phyloP scores from a whole-genome alignment of 2,888 invertebrate species.

The Himalopsyche anomala region DNA sequence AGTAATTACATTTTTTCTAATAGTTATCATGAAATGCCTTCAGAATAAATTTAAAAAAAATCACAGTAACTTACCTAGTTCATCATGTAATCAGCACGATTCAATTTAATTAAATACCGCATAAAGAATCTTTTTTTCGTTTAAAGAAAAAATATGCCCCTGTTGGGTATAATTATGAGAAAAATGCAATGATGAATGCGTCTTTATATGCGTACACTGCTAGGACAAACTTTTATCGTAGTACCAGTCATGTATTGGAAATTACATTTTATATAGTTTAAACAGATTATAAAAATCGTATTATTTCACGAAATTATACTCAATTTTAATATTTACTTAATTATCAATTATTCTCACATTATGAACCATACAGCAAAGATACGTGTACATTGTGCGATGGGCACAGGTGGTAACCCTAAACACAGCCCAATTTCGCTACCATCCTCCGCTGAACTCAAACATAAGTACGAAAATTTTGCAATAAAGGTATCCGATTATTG shows the following conservation, averaged over 20 bases:
- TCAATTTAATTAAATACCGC: neutral
- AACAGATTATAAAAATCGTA: no score
- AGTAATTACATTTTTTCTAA: no score
- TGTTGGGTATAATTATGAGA: slow-evolving; percentile 13
- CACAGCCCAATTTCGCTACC: neutral
- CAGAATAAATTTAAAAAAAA: neutral
- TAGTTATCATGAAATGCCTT: no score
- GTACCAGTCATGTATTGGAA: no score
- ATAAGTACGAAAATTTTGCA: slow-evolving; percentile 49
- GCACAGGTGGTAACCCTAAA: neutral
- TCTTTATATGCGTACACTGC: neutral
- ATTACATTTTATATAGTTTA: no score
- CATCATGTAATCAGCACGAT: neutral
- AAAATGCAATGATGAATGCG: slow-evolving; percentile 19
- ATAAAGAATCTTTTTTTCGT: neutral
- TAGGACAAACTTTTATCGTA: neutral
- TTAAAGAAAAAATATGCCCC: neutral
- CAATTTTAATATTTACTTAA: no score
- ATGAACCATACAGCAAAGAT: neutral
- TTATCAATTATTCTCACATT: no score
- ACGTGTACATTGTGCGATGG: neutral
- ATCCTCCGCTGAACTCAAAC: neutral
- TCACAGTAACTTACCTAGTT: neutral
- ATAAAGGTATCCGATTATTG: slow-evolving; percentile 56
- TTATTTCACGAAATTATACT: no score